Percentiles rank a stretch among this genome's conserved stretches.
These are phyloP conservation scores for Limosa lapponica DNA, from an alignment of 2,797 vertebrate genomes.

Conservation along the genomic window DNA sequence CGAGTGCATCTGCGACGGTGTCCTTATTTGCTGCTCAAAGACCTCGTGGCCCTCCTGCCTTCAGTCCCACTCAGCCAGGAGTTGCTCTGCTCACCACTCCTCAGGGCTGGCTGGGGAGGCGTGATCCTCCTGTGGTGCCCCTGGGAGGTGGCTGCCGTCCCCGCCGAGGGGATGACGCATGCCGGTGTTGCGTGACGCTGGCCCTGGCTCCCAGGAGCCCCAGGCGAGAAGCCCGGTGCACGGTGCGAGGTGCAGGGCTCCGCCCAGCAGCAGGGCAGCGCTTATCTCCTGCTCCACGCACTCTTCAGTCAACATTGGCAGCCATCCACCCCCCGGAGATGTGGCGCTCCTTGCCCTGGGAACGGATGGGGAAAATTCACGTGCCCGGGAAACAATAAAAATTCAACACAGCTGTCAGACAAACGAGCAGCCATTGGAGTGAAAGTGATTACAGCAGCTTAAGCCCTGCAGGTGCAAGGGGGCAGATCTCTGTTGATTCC, in stretches of 20 bases:
- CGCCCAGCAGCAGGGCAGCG: rapidly evolving
- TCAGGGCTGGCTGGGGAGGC: rapidly evolving
- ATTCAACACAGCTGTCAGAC: not conserved
- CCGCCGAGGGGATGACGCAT: not conserved
- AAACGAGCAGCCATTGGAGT: not conserved
- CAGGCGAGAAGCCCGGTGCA: rapidly evolving
- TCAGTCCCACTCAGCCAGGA: rapidly evolving
- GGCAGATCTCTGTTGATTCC: not conserved
- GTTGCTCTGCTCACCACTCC: rapidly evolving
- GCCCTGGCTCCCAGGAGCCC: not conserved
- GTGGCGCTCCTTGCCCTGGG: not conserved
- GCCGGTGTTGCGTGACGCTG: rapidly evolving
- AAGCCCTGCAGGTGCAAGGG: not conserved
- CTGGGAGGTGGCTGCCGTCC: rapidly evolving
- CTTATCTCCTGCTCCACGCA: not conserved
- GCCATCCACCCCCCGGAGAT: not conserved
- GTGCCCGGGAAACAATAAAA: not conserved
- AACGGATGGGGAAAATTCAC: not conserved
- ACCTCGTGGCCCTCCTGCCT: not conserved
- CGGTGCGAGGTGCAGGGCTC: rapidly evolving
- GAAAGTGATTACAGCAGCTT: not conserved
- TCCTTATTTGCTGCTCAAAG: rapidly evolving
- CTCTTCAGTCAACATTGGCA: not conserved
- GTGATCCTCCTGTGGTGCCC: not conserved
- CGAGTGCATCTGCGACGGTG: rapidly evolving